A percentile compares a stretch with the other conserved stretches of the same genome.
These are phyloP conservation scores for Lasius fuliginosus DNA, from an alignment of 2,888 invertebrate genomes.

Conservation along the genomic window DNA sequence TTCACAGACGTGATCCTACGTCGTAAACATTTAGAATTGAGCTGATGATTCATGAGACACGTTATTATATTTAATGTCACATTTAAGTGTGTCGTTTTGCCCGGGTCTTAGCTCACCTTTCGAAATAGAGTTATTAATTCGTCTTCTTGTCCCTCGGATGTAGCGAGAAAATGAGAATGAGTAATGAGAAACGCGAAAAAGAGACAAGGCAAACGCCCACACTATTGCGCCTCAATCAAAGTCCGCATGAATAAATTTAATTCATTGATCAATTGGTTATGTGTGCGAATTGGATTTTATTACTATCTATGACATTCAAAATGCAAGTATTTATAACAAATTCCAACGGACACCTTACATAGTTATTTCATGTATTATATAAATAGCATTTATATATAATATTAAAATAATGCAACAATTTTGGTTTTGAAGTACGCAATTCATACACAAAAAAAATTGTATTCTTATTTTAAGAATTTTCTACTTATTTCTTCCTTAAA, in stretches of 20 bases:
- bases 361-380: neutral
- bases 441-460: neutral
- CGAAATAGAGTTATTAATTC: slow-evolving; percentile 73
- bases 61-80: slow-evolving; percentile 47
- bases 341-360: neutral
- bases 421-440: neutral
- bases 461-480: no score
- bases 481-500: no score
- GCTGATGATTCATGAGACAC: slow-evolving; percentile 42
- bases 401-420: neutral
- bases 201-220: slow-evolving; percentile 46
- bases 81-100: slow-evolving; percentile 59
- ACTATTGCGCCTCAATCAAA: slow-evolving; percentile 24
- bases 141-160: slow-evolving; percentile 54
- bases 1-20: slow-evolving; percentile 30
- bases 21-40: slow-evolving; percentile 34
- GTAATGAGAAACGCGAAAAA: slow-evolving; percentile 51
- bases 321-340: slow-evolving; percentile 6
- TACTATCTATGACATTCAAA: neutral
- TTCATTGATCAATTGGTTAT: neutral
- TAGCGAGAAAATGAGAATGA: slow-evolving; percentile 13
- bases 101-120: slow-evolving; percentile 76
- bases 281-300: neutral
- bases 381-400: neutral
- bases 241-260: slow-evolving; percentile 21